phyloP scores from a whole-genome alignment of 1,140 invertebrate species.

The Venustaconcha ellipsiformis region DNA sequence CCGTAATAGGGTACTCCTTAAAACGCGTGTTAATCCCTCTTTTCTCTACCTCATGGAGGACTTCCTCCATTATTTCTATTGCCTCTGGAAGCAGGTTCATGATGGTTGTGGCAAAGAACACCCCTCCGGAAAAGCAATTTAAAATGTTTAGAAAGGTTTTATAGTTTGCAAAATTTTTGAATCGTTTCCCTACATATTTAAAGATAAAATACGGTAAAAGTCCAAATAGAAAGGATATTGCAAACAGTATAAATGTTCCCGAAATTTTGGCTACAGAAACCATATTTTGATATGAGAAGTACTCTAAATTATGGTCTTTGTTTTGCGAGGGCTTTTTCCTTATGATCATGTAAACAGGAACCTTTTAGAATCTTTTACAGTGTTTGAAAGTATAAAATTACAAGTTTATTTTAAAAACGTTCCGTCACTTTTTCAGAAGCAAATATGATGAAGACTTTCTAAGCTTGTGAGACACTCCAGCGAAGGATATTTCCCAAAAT shows the following conservation, averaged over 20 bases:
- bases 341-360: too few relatives aligned
- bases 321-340: too few relatives aligned
- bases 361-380: too few relatives aligned
- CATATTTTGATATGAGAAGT: too few relatives aligned
- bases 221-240: slow-evolving; percentile 22
- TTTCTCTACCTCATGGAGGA: background rate
- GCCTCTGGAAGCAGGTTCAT: slow-evolving; percentile 73
- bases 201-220: slow-evolving; percentile 6
- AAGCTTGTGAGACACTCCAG: too few relatives aligned
- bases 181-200: background rate
- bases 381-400: too few relatives aligned
- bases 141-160: slow-evolving; percentile 20
- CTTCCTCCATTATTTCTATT: slow-evolving; percentile 53
- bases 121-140: slow-evolving; percentile 72
- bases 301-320: too few relatives aligned
- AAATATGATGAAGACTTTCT: too few relatives aligned
- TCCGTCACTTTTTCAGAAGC: too few relatives aligned
- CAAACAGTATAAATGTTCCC: background rate
- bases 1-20: slow-evolving; percentile 37
- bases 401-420: too few relatives aligned
- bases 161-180: background rate
- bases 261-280: background rate
- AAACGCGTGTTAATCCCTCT: background rate
- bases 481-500: too few relatives aligned
- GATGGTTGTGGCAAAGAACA: slow-evolving; percentile 72